Base-by-base conservation (phyloP, 37 sponge, comb jelly and placozoan genomes). In the Spongia lamella region DNA sequence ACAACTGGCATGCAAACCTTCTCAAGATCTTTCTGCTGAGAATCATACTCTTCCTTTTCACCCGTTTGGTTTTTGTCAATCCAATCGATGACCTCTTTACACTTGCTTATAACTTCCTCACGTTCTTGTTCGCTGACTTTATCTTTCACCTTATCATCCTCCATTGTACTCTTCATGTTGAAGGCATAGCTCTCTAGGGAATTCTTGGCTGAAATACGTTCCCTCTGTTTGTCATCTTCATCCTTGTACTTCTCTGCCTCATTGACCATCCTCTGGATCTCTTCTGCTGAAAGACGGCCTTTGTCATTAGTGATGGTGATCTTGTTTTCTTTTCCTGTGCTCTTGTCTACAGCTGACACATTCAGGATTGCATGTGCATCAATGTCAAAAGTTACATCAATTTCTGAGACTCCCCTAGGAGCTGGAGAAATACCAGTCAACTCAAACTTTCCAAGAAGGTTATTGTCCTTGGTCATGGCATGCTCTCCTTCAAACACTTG, bases 91-190 rank as follows among this genome's bases (percentile, higher is more conserved):
- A 81, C 79, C 61, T 98, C 99, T 58, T 81, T 87, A 75, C 93
- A 92, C 69, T 92, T 95, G 57, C 86, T 81, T 21, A 84, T 50
- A 35, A 95, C 90, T 3, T 53, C 66, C 64, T 83, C 70, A 70
- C 90, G 76, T 57, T 95, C 99, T 2, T 87, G 87, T 43, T 98
- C 99, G 32, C 73, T 70, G 67, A 98, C 81, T 64, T 98, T 95
- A 69, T 98, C 99, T 79, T 95, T 92, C 35, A 95, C 70, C 38
- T 92, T 92, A 37, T 98, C 99, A 69, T 98, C 99, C 79, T 95
- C 90, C 35, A 95, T 66, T 33, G 90, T 92, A 37, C 95, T 96
- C 81, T 93, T 90, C 86, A 94, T 91, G 39, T 84, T 72, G 85
- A 87, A 94, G 9, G 95, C 95, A 50, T 94, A 97, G 77, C 95